phyloP scores from a whole-genome alignment of 2,797 vertebrate species.

The Caiman crocodilus region DNA sequence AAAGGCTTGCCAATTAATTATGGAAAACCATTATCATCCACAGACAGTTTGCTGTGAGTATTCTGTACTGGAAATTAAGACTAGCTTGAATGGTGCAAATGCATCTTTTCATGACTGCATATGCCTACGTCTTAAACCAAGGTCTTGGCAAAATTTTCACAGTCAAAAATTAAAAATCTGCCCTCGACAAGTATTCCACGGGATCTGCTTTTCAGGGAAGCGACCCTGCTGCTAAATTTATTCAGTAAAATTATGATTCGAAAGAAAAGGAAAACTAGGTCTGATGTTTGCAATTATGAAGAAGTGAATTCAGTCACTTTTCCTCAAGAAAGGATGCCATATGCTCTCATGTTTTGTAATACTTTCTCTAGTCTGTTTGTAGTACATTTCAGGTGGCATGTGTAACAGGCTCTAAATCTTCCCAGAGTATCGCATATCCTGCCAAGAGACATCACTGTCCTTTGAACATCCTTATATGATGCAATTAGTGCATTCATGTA shows the following conservation, averaged over 20 bases:
- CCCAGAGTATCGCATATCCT: not conserved
- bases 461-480: not conserved
- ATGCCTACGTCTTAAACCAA: not conserved
- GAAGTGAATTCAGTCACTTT: not conserved
- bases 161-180: not conserved
- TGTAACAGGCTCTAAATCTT: not conserved
- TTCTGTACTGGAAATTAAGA: not conserved
- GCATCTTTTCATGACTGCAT: not conserved
- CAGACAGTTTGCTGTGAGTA: not conserved
- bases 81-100: not conserved
- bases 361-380: not conserved
- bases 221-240: not conserved
- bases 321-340: not conserved
- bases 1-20: not conserved
- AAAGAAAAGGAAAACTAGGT: not conserved
- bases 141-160: not conserved
- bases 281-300: not conserved
- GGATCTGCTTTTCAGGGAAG: not conserved
- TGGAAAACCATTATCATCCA: not conserved
- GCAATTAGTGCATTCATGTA: not conserved
- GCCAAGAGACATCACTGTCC: not conserved
- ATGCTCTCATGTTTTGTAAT: not conserved
- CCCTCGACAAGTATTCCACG: not conserved
- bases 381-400: not conserved
- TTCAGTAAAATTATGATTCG: not conserved